Conservation (phyloP, 2,797 vertebrate species). For the Tamandua tetradactyla region DNA sequence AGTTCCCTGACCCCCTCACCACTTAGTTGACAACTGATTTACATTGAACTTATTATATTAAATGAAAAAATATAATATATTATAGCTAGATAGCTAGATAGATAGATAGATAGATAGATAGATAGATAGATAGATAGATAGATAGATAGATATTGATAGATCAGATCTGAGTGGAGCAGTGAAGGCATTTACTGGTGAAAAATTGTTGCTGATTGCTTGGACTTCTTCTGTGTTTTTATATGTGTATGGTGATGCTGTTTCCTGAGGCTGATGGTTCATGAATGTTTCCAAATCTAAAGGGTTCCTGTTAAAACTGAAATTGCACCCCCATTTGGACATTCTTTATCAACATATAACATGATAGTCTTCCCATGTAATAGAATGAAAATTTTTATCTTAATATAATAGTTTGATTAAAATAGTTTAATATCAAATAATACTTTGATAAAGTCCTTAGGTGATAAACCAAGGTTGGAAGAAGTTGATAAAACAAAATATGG, state of each 20-base stretch:
- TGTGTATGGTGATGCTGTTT: background rate
- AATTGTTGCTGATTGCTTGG: background rate
- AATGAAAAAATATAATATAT: background rate
- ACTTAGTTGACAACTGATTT: background rate
- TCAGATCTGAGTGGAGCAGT: no score
- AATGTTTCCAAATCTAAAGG: background rate
- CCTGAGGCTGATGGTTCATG: background rate
- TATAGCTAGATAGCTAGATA: no score
- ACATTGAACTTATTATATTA: background rate
- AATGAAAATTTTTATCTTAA: slow-evolving; percentile 7
- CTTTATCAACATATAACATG: background rate
- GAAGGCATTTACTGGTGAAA: no score
- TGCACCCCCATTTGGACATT: background rate
- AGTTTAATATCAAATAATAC: background rate
- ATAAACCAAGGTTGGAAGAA: background rate
- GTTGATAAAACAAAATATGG: background rate
- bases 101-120: no score
- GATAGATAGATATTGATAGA: no score
- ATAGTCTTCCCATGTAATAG: background rate
- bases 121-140: background rate
- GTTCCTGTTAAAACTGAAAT: background rate
- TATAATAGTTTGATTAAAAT: background rate
- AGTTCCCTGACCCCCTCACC: background rate
- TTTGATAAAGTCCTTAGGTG: background rate
- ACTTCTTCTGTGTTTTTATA: background rate